Evolutionary conservation across 2,113 vertebrate genomes (phyloP).

Genomic region (Mellivora capensis): DNA sequence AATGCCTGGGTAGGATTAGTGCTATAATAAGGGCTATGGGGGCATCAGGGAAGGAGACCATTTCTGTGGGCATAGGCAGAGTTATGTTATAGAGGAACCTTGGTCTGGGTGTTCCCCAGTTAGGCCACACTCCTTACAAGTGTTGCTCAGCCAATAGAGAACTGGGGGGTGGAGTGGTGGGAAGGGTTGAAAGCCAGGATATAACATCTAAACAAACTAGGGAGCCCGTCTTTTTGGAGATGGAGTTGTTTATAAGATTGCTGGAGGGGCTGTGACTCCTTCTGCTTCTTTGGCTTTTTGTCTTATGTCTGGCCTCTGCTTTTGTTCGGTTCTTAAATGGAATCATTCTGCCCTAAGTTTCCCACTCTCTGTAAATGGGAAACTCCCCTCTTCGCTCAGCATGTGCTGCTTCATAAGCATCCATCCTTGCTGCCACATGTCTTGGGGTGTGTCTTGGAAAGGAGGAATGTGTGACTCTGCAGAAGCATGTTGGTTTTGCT

Average conservation of each 20-base stretch:
- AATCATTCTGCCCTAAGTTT: background rate
- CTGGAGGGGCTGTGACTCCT: background rate
- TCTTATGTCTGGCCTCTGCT: background rate
- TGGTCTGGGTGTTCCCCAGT: background rate
- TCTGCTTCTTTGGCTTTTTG: background rate
- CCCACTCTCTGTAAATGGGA: background rate
- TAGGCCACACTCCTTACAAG: background rate
- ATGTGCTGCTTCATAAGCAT: background rate
- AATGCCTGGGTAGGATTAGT: background rate
- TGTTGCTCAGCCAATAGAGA: background rate
- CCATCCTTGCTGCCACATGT: background rate
- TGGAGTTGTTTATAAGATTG: background rate
- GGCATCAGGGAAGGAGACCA: background rate
- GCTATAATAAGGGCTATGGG: background rate
- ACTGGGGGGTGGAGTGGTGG: background rate
- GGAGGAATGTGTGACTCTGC: background rate
- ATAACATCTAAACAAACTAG: background rate
- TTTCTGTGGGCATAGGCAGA: background rate
- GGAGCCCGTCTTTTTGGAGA: background rate
- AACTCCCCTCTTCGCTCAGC: background rate
- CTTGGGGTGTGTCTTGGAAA: background rate
- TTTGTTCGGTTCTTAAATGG: background rate
- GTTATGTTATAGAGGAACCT: background rate
- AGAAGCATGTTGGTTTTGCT: background rate
- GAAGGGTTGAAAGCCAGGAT: background rate